Base-by-base conservation (phyloP, 2,888 invertebrate species). In the Callimorpha dominula region DNA sequence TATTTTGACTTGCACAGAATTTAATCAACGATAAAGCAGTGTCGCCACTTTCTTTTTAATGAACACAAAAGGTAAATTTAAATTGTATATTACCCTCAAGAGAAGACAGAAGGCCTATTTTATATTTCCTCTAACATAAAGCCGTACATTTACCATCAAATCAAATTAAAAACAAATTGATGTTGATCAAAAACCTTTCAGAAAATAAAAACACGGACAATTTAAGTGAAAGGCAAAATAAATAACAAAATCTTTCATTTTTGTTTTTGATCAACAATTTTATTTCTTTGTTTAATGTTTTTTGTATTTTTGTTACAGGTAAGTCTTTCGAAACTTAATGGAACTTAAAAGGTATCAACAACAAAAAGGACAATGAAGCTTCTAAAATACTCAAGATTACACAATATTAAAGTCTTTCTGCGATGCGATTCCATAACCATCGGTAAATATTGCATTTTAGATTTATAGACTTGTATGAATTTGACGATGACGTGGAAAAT, bases 101-200 rank as follows among this genome's bases (percentile, higher is more conserved):
- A 64, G 60, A 20, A 60, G 31, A 31, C 60, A 60, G 31, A 60
- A 31, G 4, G 60, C 40, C 67, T 8, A 46, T 70, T 70, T 9
- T n/a, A 42, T 20, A 52, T 64, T 20, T 20, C n/a, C 40, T 70
- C 9, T 31, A 46, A 52, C 15, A 64, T 11, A 64, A 52, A 52
- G 20, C 63, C 43, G 49, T 57, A 14, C 4, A 68, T 57, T 68
- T 42, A 65, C 50, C 15, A 40, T 65, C 14, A 74, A 77, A 76
- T 81, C 72, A 72, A 79, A 77, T 79, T 68, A 79, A 63, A 70
- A 20, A 54, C 52, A 75, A 75, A 70, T 76, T 15, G 57, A 75
- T 78, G 71, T 74, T 71, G 72, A 81, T 76, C 70, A 70, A 50
- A 72, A 81, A 76, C 74, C 78, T 81, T 81, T 75, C 64, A 76